Percentiles rank a stretch among this genome's conserved stretches.
These are phyloP conservation scores for Choreutis nemorana DNA, from an alignment of 2,888 invertebrate genomes.

Conservation along the genomic window DNA sequence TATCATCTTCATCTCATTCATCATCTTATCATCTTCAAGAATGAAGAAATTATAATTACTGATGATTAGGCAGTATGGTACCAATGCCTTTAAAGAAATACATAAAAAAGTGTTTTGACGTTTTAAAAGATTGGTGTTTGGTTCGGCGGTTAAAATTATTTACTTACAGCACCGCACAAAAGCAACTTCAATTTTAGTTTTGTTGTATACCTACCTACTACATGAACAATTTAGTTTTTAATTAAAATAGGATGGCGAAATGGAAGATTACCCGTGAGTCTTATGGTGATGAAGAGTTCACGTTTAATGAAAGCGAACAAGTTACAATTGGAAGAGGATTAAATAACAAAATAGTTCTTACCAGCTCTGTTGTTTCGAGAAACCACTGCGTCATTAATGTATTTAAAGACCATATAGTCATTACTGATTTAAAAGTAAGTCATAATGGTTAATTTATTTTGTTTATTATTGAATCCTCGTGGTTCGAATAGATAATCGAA, in stretches of 20 bases:
- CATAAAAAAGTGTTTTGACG: too few relatives aligned
- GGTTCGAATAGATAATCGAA: too few relatives aligned
- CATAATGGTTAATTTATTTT: neutral
- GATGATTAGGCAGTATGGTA: too few relatives aligned
- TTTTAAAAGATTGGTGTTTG: too few relatives aligned
- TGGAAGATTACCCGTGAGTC: constrained; percentile 43
- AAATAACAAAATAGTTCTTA: constrained; percentile 33
- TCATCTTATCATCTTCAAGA: too few relatives aligned
- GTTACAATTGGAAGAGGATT: constrained; percentile 40
- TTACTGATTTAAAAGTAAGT: constrained; percentile 44
- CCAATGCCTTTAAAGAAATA: too few relatives aligned
- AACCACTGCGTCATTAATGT: constrained; percentile 40
- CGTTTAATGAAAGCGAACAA: constrained; percentile 34
- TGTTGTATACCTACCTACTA: too few relatives aligned
- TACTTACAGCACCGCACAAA: too few relatives aligned
- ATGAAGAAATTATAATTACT: too few relatives aligned
- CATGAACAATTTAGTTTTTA: constrained; percentile 9
- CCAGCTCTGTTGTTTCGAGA: constrained; percentile 47
- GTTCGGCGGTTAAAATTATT: too few relatives aligned
- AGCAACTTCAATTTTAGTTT: too few relatives aligned
- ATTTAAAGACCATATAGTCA: constrained; percentile 26
- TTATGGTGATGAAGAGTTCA: constrained; percentile 34
- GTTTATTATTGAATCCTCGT: neutral
- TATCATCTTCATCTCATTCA: too few relatives aligned
- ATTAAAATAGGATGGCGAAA: constrained; percentile 35